Evolutionary conservation across 2,888 invertebrate species (phyloP).

Genomic region (Nycteola revayana): DNA sequence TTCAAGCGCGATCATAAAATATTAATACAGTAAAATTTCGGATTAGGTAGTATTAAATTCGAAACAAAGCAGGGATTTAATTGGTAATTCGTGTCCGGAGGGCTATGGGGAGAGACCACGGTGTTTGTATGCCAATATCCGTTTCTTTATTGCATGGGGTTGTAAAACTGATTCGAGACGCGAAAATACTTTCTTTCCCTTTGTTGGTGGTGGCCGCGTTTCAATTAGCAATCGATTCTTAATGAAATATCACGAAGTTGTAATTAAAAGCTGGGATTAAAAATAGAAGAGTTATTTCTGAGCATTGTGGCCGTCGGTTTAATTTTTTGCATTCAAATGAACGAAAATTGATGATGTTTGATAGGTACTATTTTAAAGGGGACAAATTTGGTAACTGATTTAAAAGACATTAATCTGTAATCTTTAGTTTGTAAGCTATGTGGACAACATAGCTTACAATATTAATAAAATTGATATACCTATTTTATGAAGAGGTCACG

Average conservation of each 20-base stretch:
- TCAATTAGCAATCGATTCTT: constrained; percentile 39
- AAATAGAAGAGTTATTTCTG: constrained; percentile 30
- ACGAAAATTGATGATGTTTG: no score
- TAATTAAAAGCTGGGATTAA: constrained; percentile 30
- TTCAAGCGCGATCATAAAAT: constrained; percentile 63
- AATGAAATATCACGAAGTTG: constrained; percentile 33
- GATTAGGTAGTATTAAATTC: constrained; percentile 77
- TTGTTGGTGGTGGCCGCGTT: constrained; percentile 15
- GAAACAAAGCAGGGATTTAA: constrained; percentile 78
- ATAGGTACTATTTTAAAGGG: no score
- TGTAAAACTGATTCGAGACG: constrained; percentile 38
- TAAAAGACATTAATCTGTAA: no score
- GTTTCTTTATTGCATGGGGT: constrained; percentile 49
- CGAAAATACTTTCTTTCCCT: constrained; percentile 9
- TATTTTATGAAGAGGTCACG: no score
- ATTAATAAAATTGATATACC: no score
- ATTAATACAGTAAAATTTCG: constrained; percentile 79
- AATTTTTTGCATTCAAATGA: constrained; percentile 3
- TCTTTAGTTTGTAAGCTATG: no score
- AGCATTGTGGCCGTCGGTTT: constrained; percentile 23
- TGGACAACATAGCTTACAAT: no score
- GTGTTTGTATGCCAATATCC: constrained; percentile 41
- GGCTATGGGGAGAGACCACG: constrained; percentile 16
- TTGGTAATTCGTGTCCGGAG: constrained; percentile 59
- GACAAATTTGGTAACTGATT: no score